phyloP scores from a whole-genome alignment of 2,888 invertebrate genomes.

The Cephonodes hylas region DNA sequence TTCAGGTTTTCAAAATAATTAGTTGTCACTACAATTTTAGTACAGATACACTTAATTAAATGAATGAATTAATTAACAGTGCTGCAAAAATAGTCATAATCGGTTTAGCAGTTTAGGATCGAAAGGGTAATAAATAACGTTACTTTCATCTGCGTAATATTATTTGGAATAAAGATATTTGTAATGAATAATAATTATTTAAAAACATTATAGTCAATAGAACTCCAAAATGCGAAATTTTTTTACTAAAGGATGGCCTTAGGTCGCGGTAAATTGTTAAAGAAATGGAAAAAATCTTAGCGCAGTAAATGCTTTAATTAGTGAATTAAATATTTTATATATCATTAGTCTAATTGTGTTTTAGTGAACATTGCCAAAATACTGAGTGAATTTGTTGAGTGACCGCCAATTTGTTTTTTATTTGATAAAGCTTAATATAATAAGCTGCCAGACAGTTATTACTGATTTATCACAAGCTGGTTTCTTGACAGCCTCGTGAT shows the following conservation, averaged over 20 bases:
- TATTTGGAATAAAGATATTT: not conserved
- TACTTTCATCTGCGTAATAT: no score
- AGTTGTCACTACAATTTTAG: no score
- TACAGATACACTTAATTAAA: no score
- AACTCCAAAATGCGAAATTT: not conserved
- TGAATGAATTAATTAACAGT: no score
- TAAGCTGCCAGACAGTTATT: no score
- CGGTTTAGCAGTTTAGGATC: no score
- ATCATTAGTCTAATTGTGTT: not conserved
- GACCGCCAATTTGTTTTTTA: not conserved
- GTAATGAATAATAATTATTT: not conserved
- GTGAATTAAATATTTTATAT: not conserved
- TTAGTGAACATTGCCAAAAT: not conserved
- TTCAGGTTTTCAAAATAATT: no score
- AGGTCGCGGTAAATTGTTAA: not conserved
- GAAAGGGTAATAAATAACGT: no score
- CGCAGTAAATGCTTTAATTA: not conserved
- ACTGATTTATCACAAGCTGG: no score
- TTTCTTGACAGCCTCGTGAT: no score
- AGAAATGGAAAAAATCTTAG: not conserved
- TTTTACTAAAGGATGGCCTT: not conserved
- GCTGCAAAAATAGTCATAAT: no score
- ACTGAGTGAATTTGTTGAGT: not conserved
- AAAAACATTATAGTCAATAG: not conserved
- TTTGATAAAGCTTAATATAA: no score